Evolutionary conservation across 2,888 invertebrate species (phyloP).

Genomic region (Acanthococcus lagerstroemiae): DNA sequence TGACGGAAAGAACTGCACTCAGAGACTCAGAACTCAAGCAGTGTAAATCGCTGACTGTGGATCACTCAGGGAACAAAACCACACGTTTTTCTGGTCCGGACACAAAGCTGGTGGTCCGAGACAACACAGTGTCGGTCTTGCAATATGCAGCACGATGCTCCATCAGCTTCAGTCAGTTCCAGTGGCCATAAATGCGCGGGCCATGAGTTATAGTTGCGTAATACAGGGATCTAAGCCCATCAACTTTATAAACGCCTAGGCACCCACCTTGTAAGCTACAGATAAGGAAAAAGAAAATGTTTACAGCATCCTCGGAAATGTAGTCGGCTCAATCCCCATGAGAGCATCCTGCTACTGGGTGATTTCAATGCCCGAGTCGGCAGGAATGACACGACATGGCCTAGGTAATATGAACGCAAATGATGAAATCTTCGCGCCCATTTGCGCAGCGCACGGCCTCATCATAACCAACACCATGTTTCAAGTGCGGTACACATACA

Average conservation of each 20-base stretch:
- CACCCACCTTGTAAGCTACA: not conserved
- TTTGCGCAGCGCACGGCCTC: not conserved
- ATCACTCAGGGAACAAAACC: not conserved
- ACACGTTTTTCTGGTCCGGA: not conserved
- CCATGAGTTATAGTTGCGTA: not conserved
- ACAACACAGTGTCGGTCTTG: not conserved
- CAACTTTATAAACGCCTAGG: not conserved
- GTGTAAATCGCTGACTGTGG: not conserved
- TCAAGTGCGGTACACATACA: not conserved
- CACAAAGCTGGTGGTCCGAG: not conserved
- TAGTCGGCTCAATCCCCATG: not conserved
- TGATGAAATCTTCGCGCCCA: not conserved
- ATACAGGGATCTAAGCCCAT: not conserved
- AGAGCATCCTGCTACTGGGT: not conserved
- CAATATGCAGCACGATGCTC: not conserved
- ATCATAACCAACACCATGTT: not conserved
- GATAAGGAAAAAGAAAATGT: not conserved
- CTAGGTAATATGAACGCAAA: not conserved
- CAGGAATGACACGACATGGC: not conserved
- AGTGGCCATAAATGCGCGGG: not conserved
- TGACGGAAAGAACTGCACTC: not conserved
- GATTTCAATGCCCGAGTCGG: not conserved
- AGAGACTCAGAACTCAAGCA: not conserved
- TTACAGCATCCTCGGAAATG: not conserved
- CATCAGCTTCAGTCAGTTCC: not conserved